Conservation (phyloP, 2,888 invertebrate species). For the Mongoloraphidia duomilia region DNA sequence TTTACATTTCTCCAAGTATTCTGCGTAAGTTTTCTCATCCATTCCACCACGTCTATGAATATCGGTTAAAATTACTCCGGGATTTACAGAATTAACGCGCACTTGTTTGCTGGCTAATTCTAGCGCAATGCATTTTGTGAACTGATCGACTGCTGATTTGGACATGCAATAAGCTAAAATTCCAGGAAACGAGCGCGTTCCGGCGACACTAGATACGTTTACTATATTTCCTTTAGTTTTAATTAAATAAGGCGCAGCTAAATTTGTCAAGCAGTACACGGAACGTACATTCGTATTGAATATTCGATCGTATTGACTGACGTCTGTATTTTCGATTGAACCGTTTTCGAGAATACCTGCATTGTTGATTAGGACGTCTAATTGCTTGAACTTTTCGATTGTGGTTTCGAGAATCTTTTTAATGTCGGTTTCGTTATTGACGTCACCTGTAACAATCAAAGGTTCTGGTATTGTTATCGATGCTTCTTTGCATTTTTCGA, state of each 20-base stretch:
- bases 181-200: conserved; percentile 77
- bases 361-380: conserved; percentile 77
- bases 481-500: conserved; percentile 37
- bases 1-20: conserved; percentile 72
- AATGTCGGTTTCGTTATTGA: conserved; percentile 58
- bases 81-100: conserved; percentile 83
- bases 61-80: conserved; percentile 83
- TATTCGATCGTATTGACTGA: conserved; percentile 78
- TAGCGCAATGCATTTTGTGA: conserved; percentile 83
- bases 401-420: conserved; percentile 58
- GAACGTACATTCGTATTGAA: conserved; percentile 84
- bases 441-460: conserved; percentile 49
- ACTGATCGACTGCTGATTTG: conserved; percentile 88
- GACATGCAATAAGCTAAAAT: conserved; percentile 86
- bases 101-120: conserved; percentile 72
- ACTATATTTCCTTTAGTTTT: conserved; percentile 81
- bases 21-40: conserved; percentile 62
- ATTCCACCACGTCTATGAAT: conserved; percentile 79
- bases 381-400: conserved; percentile 54
- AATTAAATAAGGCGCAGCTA: conserved; percentile 75
- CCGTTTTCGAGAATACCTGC: conserved; percentile 77
- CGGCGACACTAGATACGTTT: conserved; percentile 90
- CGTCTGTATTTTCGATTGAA: conserved; percentile 66
- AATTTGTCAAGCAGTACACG: conserved; percentile 67
- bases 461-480: conserved; percentile 28